These are phyloP conservation scores for Malurus melanocephalus DNA, from an alignment of 2,113 vertebrate species.

Conservation along the genomic window DNA sequence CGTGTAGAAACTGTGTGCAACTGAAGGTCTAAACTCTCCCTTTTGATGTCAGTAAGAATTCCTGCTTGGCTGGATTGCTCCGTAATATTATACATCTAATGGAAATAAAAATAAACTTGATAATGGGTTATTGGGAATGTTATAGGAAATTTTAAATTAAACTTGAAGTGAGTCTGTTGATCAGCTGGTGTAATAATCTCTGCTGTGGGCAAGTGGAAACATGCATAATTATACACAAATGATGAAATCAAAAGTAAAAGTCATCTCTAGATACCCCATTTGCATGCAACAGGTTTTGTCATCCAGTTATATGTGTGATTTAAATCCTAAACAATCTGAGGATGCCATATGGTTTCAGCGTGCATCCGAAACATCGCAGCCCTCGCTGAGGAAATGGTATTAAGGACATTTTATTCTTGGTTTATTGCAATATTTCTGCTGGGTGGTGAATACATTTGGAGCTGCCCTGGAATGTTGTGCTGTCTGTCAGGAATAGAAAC, in stretches of 20 bases:
- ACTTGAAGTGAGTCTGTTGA: neutral
- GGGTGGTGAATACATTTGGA: neutral
- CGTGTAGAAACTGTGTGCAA: conserved; percentile 36
- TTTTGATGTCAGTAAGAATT: conserved; percentile 41
- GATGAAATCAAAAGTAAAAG: neutral
- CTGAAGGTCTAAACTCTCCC: conserved; percentile 30
- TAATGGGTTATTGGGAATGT: neutral
- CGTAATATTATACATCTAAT: neutral
- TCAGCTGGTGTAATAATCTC: neutral
- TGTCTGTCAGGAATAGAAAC: neutral
- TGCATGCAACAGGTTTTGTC: neutral
- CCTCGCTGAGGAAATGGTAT: neutral
- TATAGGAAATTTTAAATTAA: neutral
- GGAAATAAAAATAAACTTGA: neutral
- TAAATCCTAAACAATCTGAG: neutral
- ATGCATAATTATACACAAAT: neutral
- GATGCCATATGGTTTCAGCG: neutral
- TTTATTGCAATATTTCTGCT: neutral
- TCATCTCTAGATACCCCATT: neutral
- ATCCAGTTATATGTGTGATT: neutral
- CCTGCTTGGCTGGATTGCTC: neutral
- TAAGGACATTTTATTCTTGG: neutral
- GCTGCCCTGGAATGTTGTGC: neutral
- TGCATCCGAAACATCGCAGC: neutral
- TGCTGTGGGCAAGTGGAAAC: neutral